These are phyloP conservation scores for Aphis craccivora DNA, from an alignment of 1,140 invertebrate genomes.

Conservation along the genomic window DNA sequence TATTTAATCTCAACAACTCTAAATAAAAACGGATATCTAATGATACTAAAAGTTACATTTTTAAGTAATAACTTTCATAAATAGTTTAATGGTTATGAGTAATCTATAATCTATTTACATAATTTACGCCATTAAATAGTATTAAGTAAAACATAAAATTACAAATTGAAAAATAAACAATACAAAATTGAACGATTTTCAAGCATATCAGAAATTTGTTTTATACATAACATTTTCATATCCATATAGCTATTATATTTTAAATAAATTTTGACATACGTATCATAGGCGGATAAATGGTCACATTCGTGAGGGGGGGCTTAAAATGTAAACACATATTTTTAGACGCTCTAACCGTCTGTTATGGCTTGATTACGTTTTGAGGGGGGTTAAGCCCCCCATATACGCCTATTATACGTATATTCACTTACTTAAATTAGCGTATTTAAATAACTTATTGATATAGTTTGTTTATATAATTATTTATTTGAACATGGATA, in stretches of 20 bases:
- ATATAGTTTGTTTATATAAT: neutral
- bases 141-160: neutral
- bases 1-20: constrained; percentile 29
- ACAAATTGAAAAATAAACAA: neutral
- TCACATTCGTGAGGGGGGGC: no score
- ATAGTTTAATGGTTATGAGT: neutral
- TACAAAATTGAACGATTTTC: neutral
- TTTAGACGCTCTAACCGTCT: no score
- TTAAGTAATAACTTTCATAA: neutral
- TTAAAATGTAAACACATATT: no score
- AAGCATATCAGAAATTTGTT: neutral
- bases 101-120: neutral
- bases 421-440: neutral
- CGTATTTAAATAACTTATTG: neutral
- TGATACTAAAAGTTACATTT: neutral
- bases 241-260: neutral
- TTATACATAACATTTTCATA: neutral
- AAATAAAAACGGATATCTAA: constrained; percentile 14
- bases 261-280: no score
- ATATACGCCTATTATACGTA: no score
- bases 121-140: neutral
- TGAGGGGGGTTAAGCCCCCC: no score
- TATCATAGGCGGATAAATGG: no score
- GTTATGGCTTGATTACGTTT: no score
- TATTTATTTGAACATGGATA: neutral